Percentiles rank a stretch among this genome's conserved stretches.
Conservation (phyloP, 2,797 vertebrate genomes). For the Ambastaia sidthimunki region DNA sequence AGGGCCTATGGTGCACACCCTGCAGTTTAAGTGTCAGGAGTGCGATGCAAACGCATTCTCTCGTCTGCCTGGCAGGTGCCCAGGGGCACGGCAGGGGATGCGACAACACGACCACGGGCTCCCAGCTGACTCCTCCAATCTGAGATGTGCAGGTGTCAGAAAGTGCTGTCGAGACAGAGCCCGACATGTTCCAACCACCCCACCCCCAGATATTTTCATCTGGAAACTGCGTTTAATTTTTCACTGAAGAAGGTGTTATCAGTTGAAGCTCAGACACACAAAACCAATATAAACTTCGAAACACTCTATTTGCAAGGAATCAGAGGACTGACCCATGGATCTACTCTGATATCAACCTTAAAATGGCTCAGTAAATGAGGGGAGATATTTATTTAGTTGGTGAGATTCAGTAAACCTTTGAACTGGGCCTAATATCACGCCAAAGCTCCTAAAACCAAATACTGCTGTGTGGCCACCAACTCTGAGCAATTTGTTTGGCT, state of each 20-base stretch:
- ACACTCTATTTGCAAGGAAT: background rate
- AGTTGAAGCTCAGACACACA: background rate
- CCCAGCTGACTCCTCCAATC: slow-evolving; percentile 48
- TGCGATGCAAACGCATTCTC: slow-evolving; percentile 48
- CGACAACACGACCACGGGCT: slow-evolving; percentile 52
- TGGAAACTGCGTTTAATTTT: slow-evolving; percentile 14
- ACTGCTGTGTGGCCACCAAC: background rate
- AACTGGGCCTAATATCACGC: slow-evolving; percentile 1
- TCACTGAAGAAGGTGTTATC: background rate
- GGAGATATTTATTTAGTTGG: slow-evolving; percentile 31
- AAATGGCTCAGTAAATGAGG: slow-evolving; percentile 7
- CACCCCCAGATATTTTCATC: slow-evolving; percentile 37
- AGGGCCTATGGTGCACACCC: slow-evolving; percentile 50
- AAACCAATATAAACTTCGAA: background rate
- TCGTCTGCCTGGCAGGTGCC: slow-evolving; percentile 55
- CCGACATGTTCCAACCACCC: slow-evolving; percentile 42
- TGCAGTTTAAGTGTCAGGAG: slow-evolving; percentile 51
- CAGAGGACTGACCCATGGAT: background rate
- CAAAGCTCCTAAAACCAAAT: slow-evolving; percentile 16
- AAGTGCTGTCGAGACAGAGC: slow-evolving; percentile 40
- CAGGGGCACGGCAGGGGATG: slow-evolving; percentile 54
- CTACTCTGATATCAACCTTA: background rate
- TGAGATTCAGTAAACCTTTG: slow-evolving; percentile 19
- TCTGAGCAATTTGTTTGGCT: background rate
- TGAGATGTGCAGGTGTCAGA: slow-evolving; percentile 49